These are phyloP conservation scores for Graphium colonna DNA, from an alignment of 2,888 invertebrate species.

Conservation along the genomic window DNA sequence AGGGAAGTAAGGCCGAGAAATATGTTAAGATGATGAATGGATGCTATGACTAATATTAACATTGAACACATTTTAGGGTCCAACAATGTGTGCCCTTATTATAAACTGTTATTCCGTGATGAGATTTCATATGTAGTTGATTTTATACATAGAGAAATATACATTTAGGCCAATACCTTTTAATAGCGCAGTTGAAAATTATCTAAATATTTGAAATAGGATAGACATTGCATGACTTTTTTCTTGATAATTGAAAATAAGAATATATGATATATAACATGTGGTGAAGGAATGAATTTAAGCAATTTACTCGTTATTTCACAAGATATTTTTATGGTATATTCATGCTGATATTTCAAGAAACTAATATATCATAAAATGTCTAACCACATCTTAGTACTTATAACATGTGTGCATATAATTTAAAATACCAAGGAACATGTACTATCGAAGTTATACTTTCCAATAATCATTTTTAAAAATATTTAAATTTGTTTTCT, in stretches of 20 bases:
- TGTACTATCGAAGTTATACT: slow-evolving; percentile 33
- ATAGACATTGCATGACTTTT: slow-evolving; percentile 5
- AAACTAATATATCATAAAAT: slow-evolving; percentile 7
- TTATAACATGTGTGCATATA: slow-evolving; percentile 18
- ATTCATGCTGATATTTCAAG: too few species aligned
- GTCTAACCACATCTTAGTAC: slow-evolving; percentile 2
- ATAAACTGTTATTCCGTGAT: slow-evolving; percentile 1
- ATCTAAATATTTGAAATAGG: slow-evolving; percentile 5
- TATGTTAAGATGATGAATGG: slow-evolving; percentile 4
- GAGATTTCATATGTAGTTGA: neutral
- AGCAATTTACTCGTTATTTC: too few species aligned
- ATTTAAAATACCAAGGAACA: slow-evolving; percentile 15
- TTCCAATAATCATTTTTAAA: slow-evolving; percentile 32
- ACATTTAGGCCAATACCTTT: slow-evolving; percentile 18
- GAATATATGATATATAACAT: too few species aligned
- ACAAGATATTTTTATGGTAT: too few species aligned
- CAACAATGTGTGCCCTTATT: neutral
- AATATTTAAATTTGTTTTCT: slow-evolving; percentile 36
- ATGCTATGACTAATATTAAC: slow-evolving; percentile 9
- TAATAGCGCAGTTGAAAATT: slow-evolving; percentile 13
- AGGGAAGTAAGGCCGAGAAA: slow-evolving; percentile 17
- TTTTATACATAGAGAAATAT: slow-evolving; percentile 15
- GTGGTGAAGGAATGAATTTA: too few species aligned
- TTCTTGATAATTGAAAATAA: too few species aligned
- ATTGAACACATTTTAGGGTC: slow-evolving; percentile 22